These are phyloP conservation scores for Cactoblastis cactorum DNA, from an alignment of 2,888 invertebrate species.

Conservation along the genomic window DNA sequence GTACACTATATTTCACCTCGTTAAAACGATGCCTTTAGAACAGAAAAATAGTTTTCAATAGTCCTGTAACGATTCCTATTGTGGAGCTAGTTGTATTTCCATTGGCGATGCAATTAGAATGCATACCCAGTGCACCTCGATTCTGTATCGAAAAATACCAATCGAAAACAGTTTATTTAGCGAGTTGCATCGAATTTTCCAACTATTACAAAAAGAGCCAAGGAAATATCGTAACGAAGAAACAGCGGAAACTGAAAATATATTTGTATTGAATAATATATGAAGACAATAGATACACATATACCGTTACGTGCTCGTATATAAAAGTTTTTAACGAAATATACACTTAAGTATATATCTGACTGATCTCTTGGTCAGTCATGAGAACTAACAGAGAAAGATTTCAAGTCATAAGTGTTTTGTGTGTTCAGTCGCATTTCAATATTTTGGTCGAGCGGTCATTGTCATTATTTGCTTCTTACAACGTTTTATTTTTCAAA, in stretches of 20 bases:
- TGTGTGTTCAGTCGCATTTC: too few relatives aligned
- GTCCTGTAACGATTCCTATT: not conserved
- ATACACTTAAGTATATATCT: too few relatives aligned
- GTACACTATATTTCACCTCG: not conserved
- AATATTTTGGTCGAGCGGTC: too few relatives aligned
- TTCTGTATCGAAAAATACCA: slow-evolving; percentile 3
- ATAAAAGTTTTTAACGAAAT: too few relatives aligned
- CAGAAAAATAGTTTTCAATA: slow-evolving; percentile 5
- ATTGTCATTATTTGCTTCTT: too few relatives aligned
- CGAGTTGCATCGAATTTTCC: slow-evolving; percentile 4
- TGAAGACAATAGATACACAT: not conserved
- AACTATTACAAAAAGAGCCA: not conserved
- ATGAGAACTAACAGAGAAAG: too few relatives aligned
- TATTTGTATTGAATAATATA: slow-evolving; percentile 7
- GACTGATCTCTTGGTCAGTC: too few relatives aligned
- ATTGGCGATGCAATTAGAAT: slow-evolving; percentile 13
- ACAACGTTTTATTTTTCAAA: too few relatives aligned
- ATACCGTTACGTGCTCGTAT: not conserved
- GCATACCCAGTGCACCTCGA: not conserved
- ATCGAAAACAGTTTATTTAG: slow-evolving; percentile 5
- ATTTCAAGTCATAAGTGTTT: too few relatives aligned
- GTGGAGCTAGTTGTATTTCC: slow-evolving; percentile 2
- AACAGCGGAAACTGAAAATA: not conserved
- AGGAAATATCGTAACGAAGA: not conserved
- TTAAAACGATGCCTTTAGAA: not conserved